These are phyloP conservation scores for Ormyrus labotus DNA, from an alignment of 2,888 invertebrate species.

Conservation along the genomic window DNA sequence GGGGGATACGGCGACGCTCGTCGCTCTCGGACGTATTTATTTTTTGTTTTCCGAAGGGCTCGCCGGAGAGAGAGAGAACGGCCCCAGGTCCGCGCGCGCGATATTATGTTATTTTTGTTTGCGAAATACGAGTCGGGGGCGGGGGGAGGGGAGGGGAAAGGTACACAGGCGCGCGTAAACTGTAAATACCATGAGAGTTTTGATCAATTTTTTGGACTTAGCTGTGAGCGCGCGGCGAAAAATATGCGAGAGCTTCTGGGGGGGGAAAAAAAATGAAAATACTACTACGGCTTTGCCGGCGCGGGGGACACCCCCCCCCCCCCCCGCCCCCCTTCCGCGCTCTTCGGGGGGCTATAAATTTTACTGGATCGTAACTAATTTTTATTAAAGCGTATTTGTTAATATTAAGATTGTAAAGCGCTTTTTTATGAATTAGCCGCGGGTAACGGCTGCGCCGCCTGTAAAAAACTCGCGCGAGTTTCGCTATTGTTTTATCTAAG, in stretches of 20 bases:
- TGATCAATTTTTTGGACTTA: constrained; percentile 39
- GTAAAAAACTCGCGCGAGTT: not conserved
- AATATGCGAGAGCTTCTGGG: not conserved
- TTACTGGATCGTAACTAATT: constrained; percentile 40
- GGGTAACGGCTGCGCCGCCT: not conserved
- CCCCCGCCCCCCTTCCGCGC: too few relatives aligned
- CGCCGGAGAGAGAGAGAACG: not conserved
- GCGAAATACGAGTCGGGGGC: constrained; percentile 9
- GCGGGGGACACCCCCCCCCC: not conserved
- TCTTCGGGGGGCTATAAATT: constrained; percentile 25
- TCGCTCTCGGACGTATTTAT: constrained; percentile 7
- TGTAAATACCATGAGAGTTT: constrained; percentile 31
- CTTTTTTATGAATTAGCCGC: constrained; percentile 28
- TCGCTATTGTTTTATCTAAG: constrained; percentile 8
- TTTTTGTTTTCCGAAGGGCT: constrained; percentile 1
- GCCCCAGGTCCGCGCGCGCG: not conserved
- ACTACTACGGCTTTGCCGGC: not conserved
- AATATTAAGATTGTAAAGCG: constrained; percentile 33
- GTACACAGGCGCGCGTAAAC: constrained; percentile 21
- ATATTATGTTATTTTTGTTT: constrained; percentile 29
- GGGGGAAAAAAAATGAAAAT: constrained; percentile 25
- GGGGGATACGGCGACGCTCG: not conserved
- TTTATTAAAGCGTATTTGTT: constrained; percentile 34
- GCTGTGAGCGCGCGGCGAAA: not conserved
- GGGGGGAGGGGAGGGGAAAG: not conserved